These are phyloP conservation scores for Papilio machaon DNA, from an alignment of 1,140 invertebrate species.

Conservation along the genomic window DNA sequence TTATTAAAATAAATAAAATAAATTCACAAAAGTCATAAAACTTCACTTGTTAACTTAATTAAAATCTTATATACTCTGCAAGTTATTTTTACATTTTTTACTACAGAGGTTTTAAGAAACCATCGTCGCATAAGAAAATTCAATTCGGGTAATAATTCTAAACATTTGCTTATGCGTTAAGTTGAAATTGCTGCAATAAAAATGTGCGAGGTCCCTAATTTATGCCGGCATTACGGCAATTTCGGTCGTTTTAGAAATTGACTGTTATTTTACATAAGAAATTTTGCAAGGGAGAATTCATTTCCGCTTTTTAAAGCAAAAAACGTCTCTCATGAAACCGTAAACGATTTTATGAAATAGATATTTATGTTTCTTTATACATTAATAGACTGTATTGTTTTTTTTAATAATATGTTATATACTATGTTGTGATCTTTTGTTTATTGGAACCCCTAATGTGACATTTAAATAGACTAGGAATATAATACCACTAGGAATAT, in stretches of 20 bases:
- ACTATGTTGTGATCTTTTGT: not conserved
- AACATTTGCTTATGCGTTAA: slow-evolving; percentile 36
- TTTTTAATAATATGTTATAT: not conserved
- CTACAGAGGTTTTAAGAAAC: not conserved
- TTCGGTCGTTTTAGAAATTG: slow-evolving; percentile 25
- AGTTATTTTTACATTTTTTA: not conserved
- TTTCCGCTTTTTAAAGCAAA: slow-evolving; percentile 17
- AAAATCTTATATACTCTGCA: no score
- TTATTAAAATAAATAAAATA: no score
- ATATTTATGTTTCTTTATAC: not conserved
- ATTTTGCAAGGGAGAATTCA: slow-evolving; percentile 14
- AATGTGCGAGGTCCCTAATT: slow-evolving; percentile 25
- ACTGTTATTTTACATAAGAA: slow-evolving; percentile 31
- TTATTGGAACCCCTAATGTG: not conserved
- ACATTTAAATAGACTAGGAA: not conserved
- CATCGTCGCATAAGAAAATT: slow-evolving; percentile 10
- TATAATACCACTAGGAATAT: no score
- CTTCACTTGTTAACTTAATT: no score
- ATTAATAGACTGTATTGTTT: not conserved
- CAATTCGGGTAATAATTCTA: slow-evolving; percentile 18
- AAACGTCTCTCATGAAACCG: not conserved
- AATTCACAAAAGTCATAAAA: no score
- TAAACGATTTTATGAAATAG: not conserved
- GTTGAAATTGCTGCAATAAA: slow-evolving; percentile 33
- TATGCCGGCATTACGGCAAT: slow-evolving; percentile 29